Percentiles rank a stretch among this genome's conserved stretches.
phyloP scores from a whole-genome alignment of 2,113 vertebrate genomes.

The Corynorhinus townsendii region DNA sequence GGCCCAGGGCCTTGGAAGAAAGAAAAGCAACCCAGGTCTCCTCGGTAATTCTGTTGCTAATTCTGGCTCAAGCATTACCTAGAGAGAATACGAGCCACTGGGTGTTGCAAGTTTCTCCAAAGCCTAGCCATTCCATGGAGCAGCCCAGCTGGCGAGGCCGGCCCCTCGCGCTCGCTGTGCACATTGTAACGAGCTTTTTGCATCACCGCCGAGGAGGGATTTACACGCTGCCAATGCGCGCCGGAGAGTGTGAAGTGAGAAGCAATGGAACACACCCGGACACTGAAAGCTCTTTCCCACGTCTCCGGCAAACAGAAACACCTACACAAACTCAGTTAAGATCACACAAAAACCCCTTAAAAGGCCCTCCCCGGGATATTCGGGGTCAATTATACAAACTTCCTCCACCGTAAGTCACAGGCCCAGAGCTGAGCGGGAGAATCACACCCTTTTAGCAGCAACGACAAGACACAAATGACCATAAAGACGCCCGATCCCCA shows the following conservation, averaged over 20 bases:
- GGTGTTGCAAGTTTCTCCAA: slow-evolving; percentile 18
- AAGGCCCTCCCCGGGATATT: not conserved
- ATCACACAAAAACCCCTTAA: slow-evolving; percentile 17
- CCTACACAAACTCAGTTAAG: slow-evolving; percentile 35
- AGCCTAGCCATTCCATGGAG: not conserved
- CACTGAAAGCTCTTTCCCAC: slow-evolving; percentile 27
- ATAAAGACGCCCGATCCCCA: not conserved
- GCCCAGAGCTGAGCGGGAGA: not conserved
- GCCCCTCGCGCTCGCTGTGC: slow-evolving; percentile 27
- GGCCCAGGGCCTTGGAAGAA: not conserved
- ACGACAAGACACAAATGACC: slow-evolving; percentile 22
- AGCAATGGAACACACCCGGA: not conserved
- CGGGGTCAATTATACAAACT: not conserved
- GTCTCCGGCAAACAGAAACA: slow-evolving; percentile 52
- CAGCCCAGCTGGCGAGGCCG: not conserved
- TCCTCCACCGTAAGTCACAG: not conserved
- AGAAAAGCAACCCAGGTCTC: not conserved
- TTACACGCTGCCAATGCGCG: not conserved
- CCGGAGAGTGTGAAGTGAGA: slow-evolving; percentile 15
- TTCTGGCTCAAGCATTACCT: slow-evolving; percentile 22
- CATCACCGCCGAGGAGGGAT: not conserved
- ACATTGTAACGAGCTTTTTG: slow-evolving; percentile 20
- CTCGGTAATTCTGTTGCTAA: slow-evolving; percentile 39
- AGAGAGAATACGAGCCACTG: slow-evolving; percentile 3
- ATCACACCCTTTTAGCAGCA: not conserved